These are phyloP conservation scores for Limnephilus auricula DNA, from an alignment of 2,888 invertebrate genomes.

Conservation along the genomic window DNA sequence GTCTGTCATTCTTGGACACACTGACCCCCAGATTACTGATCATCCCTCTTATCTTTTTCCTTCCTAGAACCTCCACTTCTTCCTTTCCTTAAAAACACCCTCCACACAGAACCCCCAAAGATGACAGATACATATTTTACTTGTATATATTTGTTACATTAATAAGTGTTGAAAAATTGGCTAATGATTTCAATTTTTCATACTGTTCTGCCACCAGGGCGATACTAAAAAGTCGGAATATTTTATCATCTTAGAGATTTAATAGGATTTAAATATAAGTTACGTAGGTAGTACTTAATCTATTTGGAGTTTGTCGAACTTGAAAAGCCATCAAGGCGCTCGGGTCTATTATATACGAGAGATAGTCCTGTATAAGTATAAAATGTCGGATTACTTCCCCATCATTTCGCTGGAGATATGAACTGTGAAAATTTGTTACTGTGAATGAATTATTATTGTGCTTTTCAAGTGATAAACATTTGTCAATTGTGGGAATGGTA, in stretches of 20 bases:
- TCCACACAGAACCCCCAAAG: too few relatives aligned
- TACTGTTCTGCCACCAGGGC: neutral
- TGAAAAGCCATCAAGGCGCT: neutral
- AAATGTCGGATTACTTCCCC: constrained; percentile 28
- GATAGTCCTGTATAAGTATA: neutral
- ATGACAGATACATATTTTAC: too few relatives aligned
- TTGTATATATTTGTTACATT: too few relatives aligned
- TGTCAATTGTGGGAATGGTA: constrained; percentile 23
- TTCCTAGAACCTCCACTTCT: too few relatives aligned
- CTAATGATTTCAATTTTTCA: neutral
- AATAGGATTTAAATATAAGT: neutral
- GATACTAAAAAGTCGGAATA: neutral
- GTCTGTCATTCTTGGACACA: too few relatives aligned
- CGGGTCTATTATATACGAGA: neutral
- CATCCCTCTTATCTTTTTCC: too few relatives aligned
- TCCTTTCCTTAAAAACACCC: too few relatives aligned
- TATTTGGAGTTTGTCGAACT: neutral
- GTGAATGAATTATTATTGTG: constrained; percentile 36
- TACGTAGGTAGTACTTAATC: neutral
- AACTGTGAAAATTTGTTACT: constrained; percentile 39
- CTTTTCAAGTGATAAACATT: constrained; percentile 43
- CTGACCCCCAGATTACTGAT: too few relatives aligned
- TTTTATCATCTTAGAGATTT: neutral
- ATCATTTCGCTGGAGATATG: constrained; percentile 36
- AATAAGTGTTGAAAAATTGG: neutral